Conservation (phyloP, 2,797 vertebrate species). For the Xyrichtys novacula region DNA sequence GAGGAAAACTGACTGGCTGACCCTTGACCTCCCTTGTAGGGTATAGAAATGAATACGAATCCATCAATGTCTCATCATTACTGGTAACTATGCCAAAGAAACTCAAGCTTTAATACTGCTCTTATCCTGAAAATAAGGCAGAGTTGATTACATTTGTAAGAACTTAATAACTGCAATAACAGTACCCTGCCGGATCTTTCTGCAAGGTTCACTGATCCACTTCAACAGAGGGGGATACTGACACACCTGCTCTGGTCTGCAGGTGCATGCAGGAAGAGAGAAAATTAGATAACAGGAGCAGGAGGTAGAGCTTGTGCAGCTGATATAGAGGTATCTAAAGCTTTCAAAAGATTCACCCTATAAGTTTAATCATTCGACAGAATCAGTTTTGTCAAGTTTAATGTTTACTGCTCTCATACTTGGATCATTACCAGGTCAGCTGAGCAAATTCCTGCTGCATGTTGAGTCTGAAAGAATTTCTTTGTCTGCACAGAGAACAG, state of each 20-base stretch:
- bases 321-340: too few species aligned
- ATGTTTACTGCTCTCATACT: too few species aligned
- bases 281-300: too few species aligned
- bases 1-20: not conserved
- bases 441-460: too few species aligned
- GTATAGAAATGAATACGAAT: slow-evolving; percentile 14
- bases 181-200: slow-evolving; percentile 37
- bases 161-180: slow-evolving; percentile 55
- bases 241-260: slow-evolving; percentile 64
- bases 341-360: too few species aligned
- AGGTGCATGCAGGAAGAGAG: slow-evolving; percentile 60
- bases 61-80: slow-evolving; percentile 40
- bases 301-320: too few species aligned
- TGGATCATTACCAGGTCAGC: too few species aligned
- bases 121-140: slow-evolving; percentile 16
- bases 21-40: slow-evolving; percentile 19
- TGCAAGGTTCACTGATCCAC: slow-evolving; percentile 62
- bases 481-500: too few species aligned
- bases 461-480: too few species aligned
- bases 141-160: slow-evolving; percentile 58
- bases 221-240: slow-evolving; percentile 39
- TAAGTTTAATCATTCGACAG: too few species aligned
- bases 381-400: too few species aligned
- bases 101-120: slow-evolving; percentile 19
- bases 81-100: not conserved